Evolutionary conservation across 2,797 vertebrate genomes (phyloP).

Genomic region (Chelon auratus): DNA sequence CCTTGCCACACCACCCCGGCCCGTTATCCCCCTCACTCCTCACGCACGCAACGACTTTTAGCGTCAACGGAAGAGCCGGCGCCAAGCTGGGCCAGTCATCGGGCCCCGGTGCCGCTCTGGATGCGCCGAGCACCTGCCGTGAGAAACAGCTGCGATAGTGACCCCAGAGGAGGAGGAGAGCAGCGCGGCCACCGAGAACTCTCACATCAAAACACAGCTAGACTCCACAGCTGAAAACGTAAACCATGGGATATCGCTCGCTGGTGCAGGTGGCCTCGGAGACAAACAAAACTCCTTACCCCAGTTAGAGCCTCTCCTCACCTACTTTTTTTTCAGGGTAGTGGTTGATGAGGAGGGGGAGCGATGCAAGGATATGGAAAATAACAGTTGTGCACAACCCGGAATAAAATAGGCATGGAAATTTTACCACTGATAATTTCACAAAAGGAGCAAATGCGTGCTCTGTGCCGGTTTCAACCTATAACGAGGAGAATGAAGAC

Average conservation of each 20-base stretch:
- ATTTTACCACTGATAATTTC: too few relatives aligned
- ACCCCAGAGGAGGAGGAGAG: conserved; percentile 60
- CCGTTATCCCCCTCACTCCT: background rate
- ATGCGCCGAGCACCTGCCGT: conserved; percentile 63
- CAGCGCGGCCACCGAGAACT: conserved; percentile 46
- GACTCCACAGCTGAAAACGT: conserved; percentile 63
- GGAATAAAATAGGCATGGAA: background rate
- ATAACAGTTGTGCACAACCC: background rate
- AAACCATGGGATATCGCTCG: conserved; percentile 67
- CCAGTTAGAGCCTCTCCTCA: conserved; percentile 37
- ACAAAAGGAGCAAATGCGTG: background rate
- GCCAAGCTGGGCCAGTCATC: conserved; percentile 35
- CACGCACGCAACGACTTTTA: too few relatives aligned
- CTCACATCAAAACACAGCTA: conserved; percentile 68
- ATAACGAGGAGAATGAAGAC: background rate
- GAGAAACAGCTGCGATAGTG: conserved; percentile 70
- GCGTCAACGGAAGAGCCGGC: background rate
- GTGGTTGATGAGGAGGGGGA: background rate
- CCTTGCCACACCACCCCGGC: background rate
- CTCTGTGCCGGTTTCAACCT: background rate
- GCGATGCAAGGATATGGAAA: background rate
- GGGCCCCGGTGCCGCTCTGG: conserved; percentile 32
- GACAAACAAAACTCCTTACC: conserved; percentile 65
- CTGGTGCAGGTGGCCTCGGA: conserved; percentile 64
- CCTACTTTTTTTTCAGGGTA: conserved; percentile 13